Evolutionary conservation across 2,888 invertebrate species (phyloP), one percentile per base, ranked within the genome.

Genomic region (Agonopterix alstromeriana): DNA sequence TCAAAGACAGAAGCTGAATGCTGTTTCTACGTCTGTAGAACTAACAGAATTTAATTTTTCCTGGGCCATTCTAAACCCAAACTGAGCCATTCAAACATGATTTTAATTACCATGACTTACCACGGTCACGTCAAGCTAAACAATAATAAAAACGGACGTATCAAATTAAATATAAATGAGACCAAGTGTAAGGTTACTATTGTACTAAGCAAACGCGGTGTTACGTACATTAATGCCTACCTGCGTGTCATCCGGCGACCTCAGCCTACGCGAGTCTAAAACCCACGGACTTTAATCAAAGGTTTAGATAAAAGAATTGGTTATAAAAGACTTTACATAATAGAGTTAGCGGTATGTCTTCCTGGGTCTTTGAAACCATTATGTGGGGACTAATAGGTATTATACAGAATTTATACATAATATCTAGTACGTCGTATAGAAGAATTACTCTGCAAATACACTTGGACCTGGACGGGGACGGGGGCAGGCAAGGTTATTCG

Each of bases 181-280:
- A 5, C 40, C 49, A 49, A 49, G 49, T 47, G 49, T 47, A 49
- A 49, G 49, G 49, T 49, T 49, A 49, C 40, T 8, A 42, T 27
- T 27, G 27, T 27, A 27, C 27, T 36, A 42, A 10, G 41, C 36
- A 38, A 27, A 46, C 46, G 41, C 44, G 43, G 43, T 43, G 8
- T 42, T 48, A 36, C 42, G 35, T 45, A 46, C 35, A 27, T 48
- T 14, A n/a, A n/a, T 14, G 3, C 14, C 14, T 17, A 17, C 27
- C 38, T 38, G 38, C 38, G 38, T 38, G n/a, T 38, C 38, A 38
- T 38, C 38, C 38, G 38, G n/a, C 38, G 38, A n/a, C 38, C 38
- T 38, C n/a, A 38, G 38, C 38, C 38, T 8, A 38, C 38, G n/a
- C 38, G 38, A 4, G 38, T 38, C 38, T 38, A 27, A 17, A 38